A percentile compares a stretch with the other conserved stretches of the same genome.
Conservation (phyloP, 2,797 vertebrate species). For the Ctenochaetus hawaiiensis region DNA sequence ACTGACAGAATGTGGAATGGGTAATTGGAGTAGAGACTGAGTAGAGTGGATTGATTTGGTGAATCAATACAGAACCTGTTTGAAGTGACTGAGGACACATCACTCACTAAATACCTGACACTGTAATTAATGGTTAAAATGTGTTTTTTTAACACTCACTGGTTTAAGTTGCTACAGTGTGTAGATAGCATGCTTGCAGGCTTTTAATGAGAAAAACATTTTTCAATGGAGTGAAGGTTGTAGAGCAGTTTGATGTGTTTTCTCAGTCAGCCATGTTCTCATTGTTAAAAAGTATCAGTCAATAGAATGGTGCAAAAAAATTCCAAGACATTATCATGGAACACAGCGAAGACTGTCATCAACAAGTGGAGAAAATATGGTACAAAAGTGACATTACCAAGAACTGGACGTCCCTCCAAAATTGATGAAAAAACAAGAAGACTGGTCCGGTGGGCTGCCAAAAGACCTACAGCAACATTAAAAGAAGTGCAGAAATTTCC, state of each 20-base stretch:
- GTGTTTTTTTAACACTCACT: not conserved
- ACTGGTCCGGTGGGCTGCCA: too few relatives aligned
- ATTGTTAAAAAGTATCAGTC: too few relatives aligned
- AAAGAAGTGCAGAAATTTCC: too few relatives aligned
- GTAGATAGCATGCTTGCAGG: not conserved
- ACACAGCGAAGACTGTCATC: too few relatives aligned
- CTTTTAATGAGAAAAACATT: not conserved
- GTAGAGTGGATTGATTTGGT: slow-evolving; percentile 23
- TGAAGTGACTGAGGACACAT: slow-evolving; percentile 27
- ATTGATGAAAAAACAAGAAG: too few relatives aligned
- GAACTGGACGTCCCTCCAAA: too few relatives aligned
- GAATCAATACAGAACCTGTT: slow-evolving; percentile 31
- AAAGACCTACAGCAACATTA: too few relatives aligned
- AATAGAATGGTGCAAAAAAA: too few relatives aligned
- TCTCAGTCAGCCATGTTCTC: not conserved
- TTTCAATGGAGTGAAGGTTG: not conserved
- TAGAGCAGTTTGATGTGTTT: not conserved
- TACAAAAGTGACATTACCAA: too few relatives aligned
- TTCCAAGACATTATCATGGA: too few relatives aligned
- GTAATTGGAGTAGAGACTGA: slow-evolving; percentile 16
- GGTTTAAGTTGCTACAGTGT: not conserved
- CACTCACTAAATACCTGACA: slow-evolving; percentile 8
- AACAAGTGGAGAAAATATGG: too few relatives aligned
- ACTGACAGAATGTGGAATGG: slow-evolving; percentile 8
- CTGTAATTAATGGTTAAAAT: slow-evolving; percentile 14